Base-by-base conservation (phyloP, 2,113 vertebrate genomes). In the Anser cygnoides region DNA sequence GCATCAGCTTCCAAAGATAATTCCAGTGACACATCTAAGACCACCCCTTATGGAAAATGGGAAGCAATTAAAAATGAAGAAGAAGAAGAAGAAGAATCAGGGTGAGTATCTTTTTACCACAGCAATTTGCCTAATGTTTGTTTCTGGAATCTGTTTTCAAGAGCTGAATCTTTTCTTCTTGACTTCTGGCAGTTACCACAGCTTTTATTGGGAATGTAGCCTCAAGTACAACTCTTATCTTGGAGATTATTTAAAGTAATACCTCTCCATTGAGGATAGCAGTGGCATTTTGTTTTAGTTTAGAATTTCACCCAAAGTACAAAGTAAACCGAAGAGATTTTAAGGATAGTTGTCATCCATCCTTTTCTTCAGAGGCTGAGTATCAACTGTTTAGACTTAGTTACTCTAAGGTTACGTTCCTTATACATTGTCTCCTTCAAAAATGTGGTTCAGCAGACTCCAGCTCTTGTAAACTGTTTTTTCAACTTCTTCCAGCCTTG, bases 31-130 rank as follows among this genome's bases (percentile, higher is more conserved):
- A 76, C 72, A 43, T 50, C 83, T 22, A 97, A 93, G 68, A 46
- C 96, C 44, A 98, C 98, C 63, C 98, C 99, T 3, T 99, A 99
- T 9, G 99, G 99, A 17, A 97, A 96, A 70, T 99, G 99, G 99
- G 98, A 99, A 91, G 84, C 98, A 92, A 97, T 99, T 93, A 97
- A 95, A 16, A 76, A 39, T 58, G 83, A 65, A 77, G 87, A 86
- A 75, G 77, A 67, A 59, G 79, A 98, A 54, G 98, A 98, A 72
- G 81, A 97, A 50, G 97, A 98, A 87, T 92, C 98, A 61, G 97
- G 97, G 99, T 99, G 97, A 98, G 99, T 98, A 89, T 55, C 39
- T 78, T 59, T 87, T 49, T 52, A 43, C 21, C 3, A 1, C 13
- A 37, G 17, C 55, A 80, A 11, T 55, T 65, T 46, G 77, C 39